phyloP scores from a whole-genome alignment of 2,888 invertebrate species.

The Drosophila demipolita region DNA sequence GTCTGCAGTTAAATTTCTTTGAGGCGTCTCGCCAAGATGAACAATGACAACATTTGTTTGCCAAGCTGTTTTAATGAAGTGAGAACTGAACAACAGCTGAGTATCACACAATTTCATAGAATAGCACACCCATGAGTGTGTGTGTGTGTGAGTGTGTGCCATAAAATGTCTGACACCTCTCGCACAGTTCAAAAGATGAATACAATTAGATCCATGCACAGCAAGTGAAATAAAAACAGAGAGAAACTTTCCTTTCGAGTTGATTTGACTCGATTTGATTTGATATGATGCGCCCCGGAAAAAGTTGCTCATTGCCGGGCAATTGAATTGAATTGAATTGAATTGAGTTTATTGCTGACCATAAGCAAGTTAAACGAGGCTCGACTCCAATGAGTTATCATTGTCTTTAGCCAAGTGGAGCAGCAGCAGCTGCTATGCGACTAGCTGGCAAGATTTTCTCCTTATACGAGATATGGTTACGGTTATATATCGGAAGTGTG shows the following conservation, averaged over 20 bases:
- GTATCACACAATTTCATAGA: constrained; percentile 11
- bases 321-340: constrained; percentile 68
- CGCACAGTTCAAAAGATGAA: constrained; percentile 26
- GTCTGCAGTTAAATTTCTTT: constrained; percentile 23
- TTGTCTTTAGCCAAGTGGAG: constrained; percentile 70
- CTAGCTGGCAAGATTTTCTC: constrained; percentile 56
- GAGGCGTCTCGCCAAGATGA: constrained; percentile 18
- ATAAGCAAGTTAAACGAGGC: constrained; percentile 38
- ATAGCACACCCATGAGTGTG: constrained; percentile 12
- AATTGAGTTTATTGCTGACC: constrained; percentile 63
- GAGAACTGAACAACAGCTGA: constrained; percentile 24
- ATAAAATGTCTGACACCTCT: constrained; percentile 71
- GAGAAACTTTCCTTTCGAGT: constrained; percentile 61
- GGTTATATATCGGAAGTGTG: constrained; percentile 74
- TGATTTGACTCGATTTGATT: constrained; percentile 64
- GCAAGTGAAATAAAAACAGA: constrained; percentile 33
- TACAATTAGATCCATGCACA: constrained; percentile 46
- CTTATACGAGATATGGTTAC: constrained; percentile 54
- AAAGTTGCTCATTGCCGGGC: constrained; percentile 60
- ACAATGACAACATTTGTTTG: constrained; percentile 38
- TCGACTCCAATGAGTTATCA: constrained; percentile 67
- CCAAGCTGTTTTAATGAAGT: constrained; percentile 18
- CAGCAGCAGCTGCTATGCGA: constrained; percentile 30
- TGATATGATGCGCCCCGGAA: constrained; percentile 59
- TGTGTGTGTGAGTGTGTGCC: constrained; percentile 6